Evolutionary conservation across 2,113 vertebrate genomes (phyloP), one percentile per base, ranked within the genome.

Genomic region (Phalacrocorax brasilianus): DNA sequence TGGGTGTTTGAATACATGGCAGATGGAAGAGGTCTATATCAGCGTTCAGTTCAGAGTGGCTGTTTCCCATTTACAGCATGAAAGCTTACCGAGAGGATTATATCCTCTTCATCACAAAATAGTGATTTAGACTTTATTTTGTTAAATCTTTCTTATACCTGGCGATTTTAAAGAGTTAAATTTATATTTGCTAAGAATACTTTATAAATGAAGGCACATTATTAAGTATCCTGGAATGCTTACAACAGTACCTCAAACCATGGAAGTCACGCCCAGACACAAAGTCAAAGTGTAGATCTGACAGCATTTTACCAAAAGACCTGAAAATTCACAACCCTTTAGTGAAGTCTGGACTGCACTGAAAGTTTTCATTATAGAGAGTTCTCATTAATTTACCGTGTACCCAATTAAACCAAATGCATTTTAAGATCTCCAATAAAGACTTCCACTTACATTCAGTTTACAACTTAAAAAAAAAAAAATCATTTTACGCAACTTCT

Each of bases 11-110:
- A 84, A 77, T 38, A n/a, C 12, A 22, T 0, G 14, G n/a, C 26
- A 62, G 83, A 84, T 8, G 70, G 38, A 85, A 52, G 40, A 89
- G 20, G 14, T 27, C 35, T 65, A 5, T 6, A 32, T 26, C 5
- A 91, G 26, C 5, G 1, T 42, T 66, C n/a, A 62, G 18, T 58
- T 85, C 44, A 63, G 65, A 84, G 71, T 3, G 10, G 55, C 19
- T 9, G 0, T 42, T 91, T 50, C 14, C 44, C 35, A 65, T 85
- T 20, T 56, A 88, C 33, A 65, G 56, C 27, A 49, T 11, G 12
- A 91, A 93, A 85, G 28, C 38, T 86, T 27, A 53, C 59, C 11
- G 76, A 92, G 73, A 86, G 61, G 68, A 91, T 96, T 93, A 93
- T 40, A 89, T 20, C 14, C 70, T 47, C 65, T 61, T 93, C 93